Conservation (phyloP, 1,140 invertebrate genomes). For the Drosophila erecta region DNA sequence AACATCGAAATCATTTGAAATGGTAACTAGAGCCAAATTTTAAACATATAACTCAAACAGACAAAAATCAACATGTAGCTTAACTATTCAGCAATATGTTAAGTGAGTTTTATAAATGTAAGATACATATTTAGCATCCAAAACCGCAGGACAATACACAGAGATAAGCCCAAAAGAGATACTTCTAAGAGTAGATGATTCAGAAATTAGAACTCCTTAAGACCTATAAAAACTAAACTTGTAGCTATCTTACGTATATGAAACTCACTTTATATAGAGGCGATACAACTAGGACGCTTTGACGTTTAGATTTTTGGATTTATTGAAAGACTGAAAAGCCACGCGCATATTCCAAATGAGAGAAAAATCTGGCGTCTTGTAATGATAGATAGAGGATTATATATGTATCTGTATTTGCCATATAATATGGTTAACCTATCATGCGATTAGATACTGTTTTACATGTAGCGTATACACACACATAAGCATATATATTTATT, state of each 20-base stretch:
- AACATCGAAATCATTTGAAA: constrained; percentile 45
- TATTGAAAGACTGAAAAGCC: constrained; percentile 75
- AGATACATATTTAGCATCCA: constrained; percentile 17
- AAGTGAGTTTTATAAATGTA: constrained; percentile 13
- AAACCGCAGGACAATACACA: constrained; percentile 31
- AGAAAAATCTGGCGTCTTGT: constrained; percentile 50
- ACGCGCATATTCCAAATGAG: constrained; percentile 65
- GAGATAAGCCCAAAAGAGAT: constrained; percentile 15
- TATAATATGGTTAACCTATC: constrained; percentile 55
- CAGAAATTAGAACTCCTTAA: constrained; percentile 16
- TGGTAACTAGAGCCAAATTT: constrained; percentile 50
- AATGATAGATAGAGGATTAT: constrained; percentile 59
- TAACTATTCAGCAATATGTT: constrained; percentile 20
- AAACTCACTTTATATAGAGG: constrained; percentile 12
- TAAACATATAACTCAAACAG: constrained; percentile 34
- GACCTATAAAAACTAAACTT: constrained; percentile 9
- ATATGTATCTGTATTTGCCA: constrained; percentile 37
- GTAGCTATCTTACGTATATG: constrained; percentile 1
- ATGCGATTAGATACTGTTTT: constrained; percentile 68
- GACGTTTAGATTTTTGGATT: constrained; percentile 64
- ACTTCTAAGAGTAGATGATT: constrained; percentile 27
- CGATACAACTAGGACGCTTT: constrained; percentile 34
- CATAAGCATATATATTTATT: constrained; percentile 48
- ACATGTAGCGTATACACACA: constrained; percentile 41
- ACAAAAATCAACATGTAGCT: constrained; percentile 21